Evolutionary conservation across 2,888 invertebrate species (phyloP).

Genomic region (Drosophila quinaria): DNA sequence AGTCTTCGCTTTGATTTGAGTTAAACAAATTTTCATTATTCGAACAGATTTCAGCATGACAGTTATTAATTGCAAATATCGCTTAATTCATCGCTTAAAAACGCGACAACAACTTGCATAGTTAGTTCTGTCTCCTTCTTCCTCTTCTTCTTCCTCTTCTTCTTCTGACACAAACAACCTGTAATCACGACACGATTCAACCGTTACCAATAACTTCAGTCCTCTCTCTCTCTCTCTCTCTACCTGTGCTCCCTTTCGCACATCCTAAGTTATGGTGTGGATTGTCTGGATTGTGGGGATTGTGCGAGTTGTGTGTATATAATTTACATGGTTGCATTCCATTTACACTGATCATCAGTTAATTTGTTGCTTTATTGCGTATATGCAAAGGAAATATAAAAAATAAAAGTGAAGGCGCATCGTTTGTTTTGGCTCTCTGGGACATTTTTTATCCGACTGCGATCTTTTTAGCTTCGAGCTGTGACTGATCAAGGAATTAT

Average conservation of each 20-base stretch:
- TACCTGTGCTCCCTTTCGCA: not conserved
- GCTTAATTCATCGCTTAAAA: conserved; percentile 84
- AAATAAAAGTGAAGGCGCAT: conserved; percentile 82
- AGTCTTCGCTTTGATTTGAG: conserved; percentile 69
- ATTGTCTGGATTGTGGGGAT: conserved; percentile 18
- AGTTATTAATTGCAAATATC: conserved; percentile 85
- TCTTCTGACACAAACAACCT: conserved; percentile 68
- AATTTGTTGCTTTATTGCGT: conserved; percentile 81
- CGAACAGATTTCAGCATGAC: conserved; percentile 82
- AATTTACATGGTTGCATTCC: conserved; percentile 84
- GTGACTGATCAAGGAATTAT: conserved; percentile 36
- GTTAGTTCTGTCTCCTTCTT: conserved; percentile 51
- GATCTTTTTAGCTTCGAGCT: conserved; percentile 36
- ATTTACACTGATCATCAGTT: conserved; percentile 85
- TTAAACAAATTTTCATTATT: conserved; percentile 81
- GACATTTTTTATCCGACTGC: conserved; percentile 80
- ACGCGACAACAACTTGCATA: conserved; percentile 79
- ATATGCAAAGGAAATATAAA: conserved; percentile 27
- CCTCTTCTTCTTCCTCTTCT: not conserved
- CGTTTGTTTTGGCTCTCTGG: conserved; percentile 83
- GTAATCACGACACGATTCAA: conserved; percentile 78
- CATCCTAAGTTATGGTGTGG: conserved; percentile 14
- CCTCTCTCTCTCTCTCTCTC: conserved; percentile 7
- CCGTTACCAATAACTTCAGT: conserved; percentile 51
- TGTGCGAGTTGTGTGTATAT: conserved; percentile 16